A percentile compares a stretch with the other conserved stretches of the same genome.
Evolutionary conservation across 2,113 vertebrate species (phyloP).

Genomic region (Brachirus orientalis): DNA sequence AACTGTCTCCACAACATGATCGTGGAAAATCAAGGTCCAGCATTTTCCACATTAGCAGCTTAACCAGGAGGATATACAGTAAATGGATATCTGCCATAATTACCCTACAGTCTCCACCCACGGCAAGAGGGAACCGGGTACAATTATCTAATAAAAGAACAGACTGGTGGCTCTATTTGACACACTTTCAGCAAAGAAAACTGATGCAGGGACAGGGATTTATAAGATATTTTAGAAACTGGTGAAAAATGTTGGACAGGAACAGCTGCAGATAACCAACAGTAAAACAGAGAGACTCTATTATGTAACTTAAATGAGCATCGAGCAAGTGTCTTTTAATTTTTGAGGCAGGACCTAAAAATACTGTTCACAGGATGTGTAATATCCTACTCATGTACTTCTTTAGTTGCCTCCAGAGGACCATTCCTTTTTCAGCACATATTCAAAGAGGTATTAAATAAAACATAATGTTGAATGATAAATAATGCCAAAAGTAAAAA

Average conservation of each 20-base stretch:
- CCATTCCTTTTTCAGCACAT: conserved; percentile 32
- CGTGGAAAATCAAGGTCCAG: conserved; percentile 74
- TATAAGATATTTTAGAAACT: conserved; percentile 36
- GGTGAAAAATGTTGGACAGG: conserved; percentile 20
- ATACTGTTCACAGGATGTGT: conserved; percentile 4
- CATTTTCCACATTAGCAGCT: conserved; percentile 77
- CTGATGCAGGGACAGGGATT: conserved; percentile 32
- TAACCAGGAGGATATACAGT: conserved; percentile 58
- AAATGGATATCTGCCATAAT: conserved; percentile 66
- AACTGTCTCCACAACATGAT: conserved; percentile 55
- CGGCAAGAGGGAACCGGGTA: conserved; percentile 34
- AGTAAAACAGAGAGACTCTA: too few species aligned
- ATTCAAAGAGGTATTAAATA: conserved; percentile 14
- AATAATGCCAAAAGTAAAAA: conserved; percentile 10
- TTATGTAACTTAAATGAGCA: too few species aligned
- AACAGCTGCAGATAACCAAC: too few species aligned
- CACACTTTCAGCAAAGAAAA: conserved; percentile 45
- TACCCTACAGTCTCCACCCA: conserved; percentile 29
- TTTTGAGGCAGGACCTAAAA: conserved; percentile 41
- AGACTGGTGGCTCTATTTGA: conserved; percentile 49
- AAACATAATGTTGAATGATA: conserved; percentile 18
- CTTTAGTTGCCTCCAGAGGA: conserved; percentile 38
- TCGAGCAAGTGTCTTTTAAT: too few species aligned
- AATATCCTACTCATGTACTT: conserved; percentile 20
- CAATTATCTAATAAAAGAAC: conserved; percentile 32